A percentile compares a stretch with the other conserved stretches of the same genome.
These are phyloP conservation scores for Porites evermanni DNA, from an alignment of 92 coral and sea anemone genomes.

Conservation along the genomic window DNA sequence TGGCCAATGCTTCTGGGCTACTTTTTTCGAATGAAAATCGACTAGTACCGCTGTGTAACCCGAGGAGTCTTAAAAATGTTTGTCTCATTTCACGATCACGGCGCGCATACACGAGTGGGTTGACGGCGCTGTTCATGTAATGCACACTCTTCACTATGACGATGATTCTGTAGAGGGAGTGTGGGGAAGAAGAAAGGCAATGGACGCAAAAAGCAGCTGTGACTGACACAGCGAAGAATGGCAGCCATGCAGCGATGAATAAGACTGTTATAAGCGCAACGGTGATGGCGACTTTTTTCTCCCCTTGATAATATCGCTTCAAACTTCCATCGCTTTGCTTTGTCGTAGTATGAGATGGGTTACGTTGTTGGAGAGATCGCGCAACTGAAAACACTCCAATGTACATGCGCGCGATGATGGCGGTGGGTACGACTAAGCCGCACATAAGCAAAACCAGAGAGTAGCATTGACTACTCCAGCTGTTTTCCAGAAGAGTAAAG, in stretches of 20 bases:
- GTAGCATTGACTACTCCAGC: constrained; percentile 30
- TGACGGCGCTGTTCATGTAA: constrained; percentile 86
- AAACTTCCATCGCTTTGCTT: background rate
- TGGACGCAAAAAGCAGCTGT: constrained; percentile 46
- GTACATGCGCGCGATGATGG: constrained; percentile 43
- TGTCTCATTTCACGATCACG: constrained; percentile 81
- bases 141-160: constrained; percentile 90
- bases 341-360: constrained; percentile 7
- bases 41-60: constrained; percentile 14
- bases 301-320: constrained; percentile 54
- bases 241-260: constrained; percentile 79
- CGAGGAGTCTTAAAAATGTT: constrained; percentile 61
- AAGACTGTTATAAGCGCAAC: constrained; percentile 57
- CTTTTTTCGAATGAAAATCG: background rate
- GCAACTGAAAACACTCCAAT: constrained; percentile 56
- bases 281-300: constrained; percentile 66
- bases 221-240: constrained; percentile 71
- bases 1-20: background rate
- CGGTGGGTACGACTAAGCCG: constrained; percentile 49
- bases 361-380: constrained; percentile 55
- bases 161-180: constrained; percentile 14
- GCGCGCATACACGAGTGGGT: constrained; percentile 87
- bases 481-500: background rate
- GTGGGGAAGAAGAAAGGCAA: constrained; percentile 37
- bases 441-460: constrained; percentile 38